These are phyloP conservation scores for Morone saxatilis DNA, from an alignment of 2,113 vertebrate genomes.

Conservation along the genomic window DNA sequence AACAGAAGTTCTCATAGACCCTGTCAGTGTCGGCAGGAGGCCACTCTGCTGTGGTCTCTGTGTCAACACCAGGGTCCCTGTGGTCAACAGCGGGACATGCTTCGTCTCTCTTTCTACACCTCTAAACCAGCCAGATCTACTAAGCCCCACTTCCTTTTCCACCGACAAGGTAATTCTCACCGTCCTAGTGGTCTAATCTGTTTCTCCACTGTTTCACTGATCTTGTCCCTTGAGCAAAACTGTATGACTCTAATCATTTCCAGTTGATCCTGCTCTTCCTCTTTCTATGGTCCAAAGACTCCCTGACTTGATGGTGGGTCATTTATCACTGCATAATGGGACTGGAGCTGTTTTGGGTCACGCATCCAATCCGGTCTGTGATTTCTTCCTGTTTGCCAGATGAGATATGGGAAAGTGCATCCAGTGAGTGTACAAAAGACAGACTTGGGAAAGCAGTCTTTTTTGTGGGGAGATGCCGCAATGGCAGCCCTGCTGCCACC, in stretches of 20 bases:
- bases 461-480: slow-evolving; percentile 56
- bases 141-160: slow-evolving; percentile 6
- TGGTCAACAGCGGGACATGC: slow-evolving; percentile 37
- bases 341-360: slow-evolving; percentile 76
- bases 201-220: slow-evolving; percentile 42
- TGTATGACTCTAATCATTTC: slow-evolving; percentile 69
- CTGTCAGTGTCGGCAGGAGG: slow-evolving; percentile 19
- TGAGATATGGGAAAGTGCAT: slow-evolving; percentile 73
- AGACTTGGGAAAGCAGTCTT: slow-evolving; percentile 66
- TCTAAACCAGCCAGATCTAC: background rate
- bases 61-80: slow-evolving; percentile 58
- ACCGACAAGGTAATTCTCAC: slow-evolving; percentile 50
- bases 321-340: slow-evolving; percentile 80
- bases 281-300: slow-evolving; percentile 59
- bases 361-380: slow-evolving; percentile 66
- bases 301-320: slow-evolving; percentile 61
- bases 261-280: slow-evolving; percentile 59
- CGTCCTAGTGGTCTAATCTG: slow-evolving; percentile 25
- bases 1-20: slow-evolving; percentile 18
- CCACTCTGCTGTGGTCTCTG: slow-evolving; percentile 43
- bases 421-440: slow-evolving; percentile 62
- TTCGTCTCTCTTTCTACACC: slow-evolving; percentile 37
- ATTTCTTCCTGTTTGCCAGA: slow-evolving; percentile 76
- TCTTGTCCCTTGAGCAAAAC: slow-evolving; percentile 58
- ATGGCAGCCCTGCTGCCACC: slow-evolving; percentile 56